Conservation (phyloP, 2,113 vertebrate genomes). For the Bubo blakistoni region DNA sequence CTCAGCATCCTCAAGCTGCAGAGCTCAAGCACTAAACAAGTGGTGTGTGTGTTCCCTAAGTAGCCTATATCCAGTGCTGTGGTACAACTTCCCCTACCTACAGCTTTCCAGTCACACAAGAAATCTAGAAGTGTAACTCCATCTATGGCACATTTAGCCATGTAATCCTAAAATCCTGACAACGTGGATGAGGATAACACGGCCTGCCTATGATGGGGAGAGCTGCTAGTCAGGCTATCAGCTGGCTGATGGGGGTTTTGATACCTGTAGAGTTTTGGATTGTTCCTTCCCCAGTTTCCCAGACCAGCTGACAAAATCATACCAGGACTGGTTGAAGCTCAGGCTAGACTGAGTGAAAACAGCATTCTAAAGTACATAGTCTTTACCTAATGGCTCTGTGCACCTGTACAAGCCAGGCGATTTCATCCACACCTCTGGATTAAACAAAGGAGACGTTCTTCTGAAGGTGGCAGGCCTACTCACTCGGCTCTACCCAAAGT, state of each 20-base stretch:
- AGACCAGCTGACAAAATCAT: background rate
- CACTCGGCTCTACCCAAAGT: background rate
- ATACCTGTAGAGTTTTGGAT: background rate
- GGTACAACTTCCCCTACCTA: background rate
- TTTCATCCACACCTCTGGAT: background rate
- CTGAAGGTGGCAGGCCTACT: background rate
- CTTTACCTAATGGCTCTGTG: background rate
- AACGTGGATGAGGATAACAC: background rate
- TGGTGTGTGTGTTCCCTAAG: background rate
- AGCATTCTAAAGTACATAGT: rapidly evolving
- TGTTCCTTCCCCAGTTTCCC: background rate
- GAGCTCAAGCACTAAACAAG: background rate
- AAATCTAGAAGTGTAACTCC: background rate
- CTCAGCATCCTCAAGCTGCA: background rate
- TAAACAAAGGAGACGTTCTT: background rate
- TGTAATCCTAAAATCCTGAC: background rate
- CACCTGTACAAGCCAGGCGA: background rate
- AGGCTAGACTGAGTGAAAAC: background rate
- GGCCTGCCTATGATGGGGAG: background rate
- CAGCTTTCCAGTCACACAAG: background rate
- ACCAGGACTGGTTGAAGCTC: background rate
- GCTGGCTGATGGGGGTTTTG: background rate
- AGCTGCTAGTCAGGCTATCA: background rate
- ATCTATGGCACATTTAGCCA: background rate
- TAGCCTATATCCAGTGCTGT: background rate